Evolutionary conservation across 2,888 invertebrate genomes (phyloP).

Genomic region (Galerucella nymphaeae): DNA sequence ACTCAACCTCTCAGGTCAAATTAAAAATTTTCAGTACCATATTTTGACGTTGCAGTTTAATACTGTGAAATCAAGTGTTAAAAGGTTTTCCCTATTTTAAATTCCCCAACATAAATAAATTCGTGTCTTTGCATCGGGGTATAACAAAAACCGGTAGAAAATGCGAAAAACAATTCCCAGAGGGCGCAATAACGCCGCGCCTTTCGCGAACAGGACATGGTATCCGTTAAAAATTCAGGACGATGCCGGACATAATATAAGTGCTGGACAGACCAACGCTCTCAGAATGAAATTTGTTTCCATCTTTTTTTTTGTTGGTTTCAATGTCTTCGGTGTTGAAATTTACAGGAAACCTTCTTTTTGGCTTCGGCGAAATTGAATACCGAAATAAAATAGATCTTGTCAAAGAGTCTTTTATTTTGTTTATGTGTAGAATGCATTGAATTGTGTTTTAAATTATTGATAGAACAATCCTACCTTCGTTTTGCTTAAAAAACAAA

Average conservation of each 20-base stretch:
- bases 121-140: slow-evolving; percentile 30
- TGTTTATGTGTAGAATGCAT: not conserved
- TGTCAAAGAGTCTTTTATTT: slow-evolving; percentile 6
- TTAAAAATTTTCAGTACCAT: not conserved
- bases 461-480: not conserved
- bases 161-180: slow-evolving; percentile 43
- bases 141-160: slow-evolving; percentile 31
- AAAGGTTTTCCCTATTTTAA: slow-evolving; percentile 12
- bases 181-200: slow-evolving; percentile 48
- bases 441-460: not conserved
- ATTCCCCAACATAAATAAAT: slow-evolving; percentile 35
- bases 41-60: not conserved
- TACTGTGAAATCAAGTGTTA: not conserved
- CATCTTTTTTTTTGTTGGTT: slow-evolving; percentile 21
- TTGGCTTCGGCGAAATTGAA: slow-evolving; percentile 14
- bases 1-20: too few relatives aligned
- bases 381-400: slow-evolving; percentile 11
- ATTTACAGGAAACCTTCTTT: slow-evolving; percentile 19
- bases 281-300: slow-evolving; percentile 27
- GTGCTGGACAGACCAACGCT: slow-evolving; percentile 31
- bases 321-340: slow-evolving; percentile 22
- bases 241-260: slow-evolving; percentile 45
- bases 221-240: slow-evolving; percentile 50
- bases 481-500: not conserved
- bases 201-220: slow-evolving; percentile 48